These are phyloP conservation scores for Mus minutoides DNA, from an alignment of 2,797 vertebrate species.

Conservation along the genomic window DNA sequence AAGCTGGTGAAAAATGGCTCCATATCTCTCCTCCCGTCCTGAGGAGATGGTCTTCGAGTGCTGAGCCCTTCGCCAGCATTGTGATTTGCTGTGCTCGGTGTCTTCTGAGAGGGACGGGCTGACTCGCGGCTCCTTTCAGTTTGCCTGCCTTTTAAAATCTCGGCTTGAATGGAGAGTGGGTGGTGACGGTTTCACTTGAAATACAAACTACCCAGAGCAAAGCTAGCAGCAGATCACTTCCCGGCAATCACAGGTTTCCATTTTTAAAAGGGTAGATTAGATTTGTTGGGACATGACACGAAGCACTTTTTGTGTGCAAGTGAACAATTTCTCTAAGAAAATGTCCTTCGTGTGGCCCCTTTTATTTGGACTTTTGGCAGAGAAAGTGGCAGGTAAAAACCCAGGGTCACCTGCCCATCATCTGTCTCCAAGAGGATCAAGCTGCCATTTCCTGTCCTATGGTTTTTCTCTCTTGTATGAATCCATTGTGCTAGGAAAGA, in stretches of 20 bases:
- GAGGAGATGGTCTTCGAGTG: conserved; percentile 82
- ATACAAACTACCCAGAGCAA: conserved; percentile 74
- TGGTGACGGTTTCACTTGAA: conserved; percentile 76
- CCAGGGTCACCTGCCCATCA: neutral
- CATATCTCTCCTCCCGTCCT: conserved; percentile 80
- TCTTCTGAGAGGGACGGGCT: conserved; percentile 74
- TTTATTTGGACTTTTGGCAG: conserved; percentile 26
- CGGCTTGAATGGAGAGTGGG: conserved; percentile 69
- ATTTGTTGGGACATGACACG: neutral
- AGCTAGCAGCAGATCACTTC: conserved; percentile 45
- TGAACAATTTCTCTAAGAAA: conserved; percentile 31
- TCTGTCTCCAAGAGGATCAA: conserved; percentile 62
- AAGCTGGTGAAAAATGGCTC: conserved; percentile 89
- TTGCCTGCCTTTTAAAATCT: conserved; percentile 73
- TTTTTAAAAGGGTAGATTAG: conserved; percentile 67
- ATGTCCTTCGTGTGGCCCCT: conserved; percentile 21
- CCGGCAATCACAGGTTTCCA: conserved; percentile 61
- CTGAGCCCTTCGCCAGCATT: conserved; percentile 73
- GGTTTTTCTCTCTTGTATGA: neutral
- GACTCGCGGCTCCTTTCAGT: conserved; percentile 76
- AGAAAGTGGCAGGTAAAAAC: conserved; percentile 71
- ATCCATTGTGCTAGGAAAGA: neutral
- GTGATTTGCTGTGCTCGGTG: conserved; percentile 79
- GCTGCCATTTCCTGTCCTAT: neutral
- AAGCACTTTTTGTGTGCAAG: conserved; percentile 61